Base-by-base conservation (phyloP, 2,797 vertebrate genomes). In the Xiphophorus birchmanni region DNA sequence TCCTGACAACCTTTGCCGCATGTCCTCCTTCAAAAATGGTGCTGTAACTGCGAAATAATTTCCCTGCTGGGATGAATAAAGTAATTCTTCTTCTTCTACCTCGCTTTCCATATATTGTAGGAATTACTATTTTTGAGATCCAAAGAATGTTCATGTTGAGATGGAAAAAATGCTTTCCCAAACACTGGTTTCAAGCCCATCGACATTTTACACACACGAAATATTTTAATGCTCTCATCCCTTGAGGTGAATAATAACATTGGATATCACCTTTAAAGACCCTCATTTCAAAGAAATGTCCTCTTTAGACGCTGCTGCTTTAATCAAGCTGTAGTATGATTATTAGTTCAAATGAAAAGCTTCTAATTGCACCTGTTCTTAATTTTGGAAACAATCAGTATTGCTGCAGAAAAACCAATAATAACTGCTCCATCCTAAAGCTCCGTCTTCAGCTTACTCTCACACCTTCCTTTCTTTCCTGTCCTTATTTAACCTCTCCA, bases 401-500 rank as follows among this genome's bases (percentile, higher is more conserved):
- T 81, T 80, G 79, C 73, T 76, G 52, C n/a, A 77, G 80, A 56
- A 77, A 72, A 83, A 79, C 65, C 72, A 54, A 17, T 76, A 78
- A 75, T 76, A 56, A 54, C 42, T 18, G 60, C 65, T 69, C 3
- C 32, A 5, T 35, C 17, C 17, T 42, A 40, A 23, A 69, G 37
- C 50, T 74, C 10, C 52, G 72, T 60, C 74, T 63, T 77, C 50
- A 60, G 73, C 75, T 72, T 44, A 63, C 58, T 77, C 78, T 60
- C 45, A 40, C 42, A 48, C 69, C 44, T 75, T 77, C 60, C 65
- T 82, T 77, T 76, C 60, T 79, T 72, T 71, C 74, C 75, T 90
- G 80, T 29, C 85, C 87, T 89, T 50, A 44, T 80, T 89, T 88
- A 91, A 90, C 87, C 89, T 89, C 80, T 79, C 52, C 77, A 9